Conservation (phyloP, 2,113 vertebrate species). For the Chlorocebus sabaeus region DNA sequence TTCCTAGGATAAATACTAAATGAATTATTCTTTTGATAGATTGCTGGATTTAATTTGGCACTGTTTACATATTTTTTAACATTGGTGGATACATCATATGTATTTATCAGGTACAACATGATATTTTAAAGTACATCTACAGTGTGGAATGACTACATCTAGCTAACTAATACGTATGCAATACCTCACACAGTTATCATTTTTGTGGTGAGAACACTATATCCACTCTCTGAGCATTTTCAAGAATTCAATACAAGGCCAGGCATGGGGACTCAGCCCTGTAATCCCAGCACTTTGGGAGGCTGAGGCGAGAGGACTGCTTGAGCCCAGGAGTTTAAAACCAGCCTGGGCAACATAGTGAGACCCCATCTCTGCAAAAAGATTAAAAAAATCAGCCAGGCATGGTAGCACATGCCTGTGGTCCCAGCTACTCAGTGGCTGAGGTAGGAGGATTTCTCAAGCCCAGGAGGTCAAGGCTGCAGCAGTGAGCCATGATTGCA, state of each 20-base stretch:
- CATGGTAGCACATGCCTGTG: too few species aligned
- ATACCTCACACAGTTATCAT: neutral
- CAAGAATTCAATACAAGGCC: neutral
- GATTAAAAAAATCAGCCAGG: too few species aligned
- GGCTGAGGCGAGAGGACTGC: too few species aligned
- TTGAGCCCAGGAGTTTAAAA: too few species aligned
- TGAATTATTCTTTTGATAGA: neutral
- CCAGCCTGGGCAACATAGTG: too few species aligned
- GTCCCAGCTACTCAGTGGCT: too few species aligned
- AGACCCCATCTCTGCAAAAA: too few species aligned
- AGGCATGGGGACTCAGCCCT: too few species aligned
- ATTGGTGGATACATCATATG: neutral
- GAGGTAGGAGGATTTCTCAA: too few species aligned
- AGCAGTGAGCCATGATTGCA: too few species aligned
- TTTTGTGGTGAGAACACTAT: neutral
- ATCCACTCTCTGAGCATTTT: neutral
- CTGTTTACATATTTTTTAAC: neutral
- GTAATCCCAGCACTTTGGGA: too few species aligned
- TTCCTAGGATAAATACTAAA: neutral
- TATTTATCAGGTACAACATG: neutral
- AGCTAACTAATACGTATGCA: neutral
- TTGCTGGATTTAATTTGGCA: neutral
- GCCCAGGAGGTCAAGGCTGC: too few species aligned
- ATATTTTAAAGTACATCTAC: neutral
- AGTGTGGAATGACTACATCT: neutral